These are phyloP conservation scores for Pristionchus exspectatus DNA, from an alignment of 2,888 invertebrate genomes.

Conservation along the genomic window DNA sequence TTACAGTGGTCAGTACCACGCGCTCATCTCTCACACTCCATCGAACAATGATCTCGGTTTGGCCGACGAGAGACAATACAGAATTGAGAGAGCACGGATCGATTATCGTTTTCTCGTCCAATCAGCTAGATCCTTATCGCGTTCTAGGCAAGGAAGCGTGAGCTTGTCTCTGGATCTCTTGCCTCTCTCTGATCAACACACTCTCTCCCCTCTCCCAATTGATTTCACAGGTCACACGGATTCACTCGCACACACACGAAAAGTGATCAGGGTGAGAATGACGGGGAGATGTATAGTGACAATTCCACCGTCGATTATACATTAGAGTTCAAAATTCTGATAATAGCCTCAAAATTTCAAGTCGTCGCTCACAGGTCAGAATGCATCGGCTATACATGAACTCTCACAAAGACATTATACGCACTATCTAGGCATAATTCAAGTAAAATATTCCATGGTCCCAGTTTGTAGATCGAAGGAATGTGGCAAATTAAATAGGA, in stretches of 20 bases:
- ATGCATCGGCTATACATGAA: too few species aligned
- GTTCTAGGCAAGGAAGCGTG: conserved; percentile 4
- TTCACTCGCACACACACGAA: neutral
- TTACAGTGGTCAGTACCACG: conserved; percentile 28
- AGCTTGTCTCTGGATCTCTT: conserved; percentile 9
- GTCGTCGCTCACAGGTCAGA: too few species aligned
- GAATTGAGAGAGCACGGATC: neutral
- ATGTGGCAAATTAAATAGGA: neutral
- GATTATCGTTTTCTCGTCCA: conserved; percentile 10
- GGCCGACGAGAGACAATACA: neutral
- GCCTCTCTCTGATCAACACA: neutral
- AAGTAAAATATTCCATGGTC: too few species aligned
- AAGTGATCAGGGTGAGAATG: neutral
- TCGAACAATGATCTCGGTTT: neutral
- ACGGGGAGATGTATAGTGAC: neutral
- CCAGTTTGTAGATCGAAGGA: neutral
- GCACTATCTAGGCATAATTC: too few species aligned
- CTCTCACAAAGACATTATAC: too few species aligned
- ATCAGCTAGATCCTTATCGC: neutral
- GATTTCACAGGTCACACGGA: conserved; percentile 35
- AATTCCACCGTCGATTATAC: neutral
- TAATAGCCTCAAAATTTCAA: too few species aligned
- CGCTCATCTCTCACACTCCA: neutral
- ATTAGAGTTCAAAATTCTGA: neutral
- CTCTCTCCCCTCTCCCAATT: neutral